A percentile compares a stretch with the other conserved stretches of the same genome.
These are phyloP conservation scores for Glandiceps talaboti DNA, from an alignment of 53 echinoderm and acorn worm species.

Conservation along the genomic window DNA sequence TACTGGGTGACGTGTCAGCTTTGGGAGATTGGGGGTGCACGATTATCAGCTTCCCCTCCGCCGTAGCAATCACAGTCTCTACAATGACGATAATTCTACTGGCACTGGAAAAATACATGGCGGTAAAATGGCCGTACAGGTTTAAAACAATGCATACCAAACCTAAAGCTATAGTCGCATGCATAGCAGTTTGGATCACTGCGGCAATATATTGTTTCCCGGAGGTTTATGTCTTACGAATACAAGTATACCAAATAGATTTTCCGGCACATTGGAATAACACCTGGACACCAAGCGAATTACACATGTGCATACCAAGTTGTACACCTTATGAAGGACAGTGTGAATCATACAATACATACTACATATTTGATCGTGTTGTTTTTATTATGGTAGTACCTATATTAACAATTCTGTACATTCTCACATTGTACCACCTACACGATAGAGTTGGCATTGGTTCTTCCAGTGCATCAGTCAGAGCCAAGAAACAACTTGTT, in stretches of 20 bases:
- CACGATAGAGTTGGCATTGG: not conserved
- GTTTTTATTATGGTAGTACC: not conserved
- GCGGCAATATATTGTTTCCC: not conserved
- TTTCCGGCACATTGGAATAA: not conserved
- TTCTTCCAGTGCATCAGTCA: not conserved
- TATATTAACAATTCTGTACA: not conserved
- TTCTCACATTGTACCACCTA: not conserved
- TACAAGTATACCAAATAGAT: not conserved
- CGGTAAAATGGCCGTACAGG: not conserved
- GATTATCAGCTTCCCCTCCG: not conserved
- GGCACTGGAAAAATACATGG: not conserved
- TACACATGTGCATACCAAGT: not conserved
- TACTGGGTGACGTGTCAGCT: not conserved
- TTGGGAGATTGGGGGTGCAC: not conserved
- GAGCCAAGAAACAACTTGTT: not conserved
- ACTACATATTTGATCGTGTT: not conserved
- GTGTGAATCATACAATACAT: not conserved
- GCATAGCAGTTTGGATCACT: not conserved
- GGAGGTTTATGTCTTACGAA: not conserved
- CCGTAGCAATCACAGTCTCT: not conserved
- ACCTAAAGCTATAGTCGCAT: not conserved
- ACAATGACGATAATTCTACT: not conserved
- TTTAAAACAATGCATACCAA: not conserved
- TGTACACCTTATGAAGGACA: not conserved
- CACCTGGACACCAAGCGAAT: not conserved